Conservation (phyloP, 2,797 vertebrate genomes). For the Eidolon dupreanum region DNA sequence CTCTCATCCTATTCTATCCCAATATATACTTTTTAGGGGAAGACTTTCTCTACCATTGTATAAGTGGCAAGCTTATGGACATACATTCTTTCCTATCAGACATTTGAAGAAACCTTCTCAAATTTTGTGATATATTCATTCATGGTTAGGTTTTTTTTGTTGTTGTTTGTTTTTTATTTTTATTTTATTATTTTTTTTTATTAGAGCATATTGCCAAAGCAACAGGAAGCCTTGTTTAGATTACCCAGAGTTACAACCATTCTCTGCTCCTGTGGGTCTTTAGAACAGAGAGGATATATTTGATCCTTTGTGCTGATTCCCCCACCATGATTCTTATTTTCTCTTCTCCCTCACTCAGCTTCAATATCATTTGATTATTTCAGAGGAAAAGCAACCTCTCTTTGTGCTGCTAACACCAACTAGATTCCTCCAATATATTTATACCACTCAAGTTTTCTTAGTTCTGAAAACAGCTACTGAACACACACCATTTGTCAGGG, state of each 20-base stretch:
- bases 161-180: neutral
- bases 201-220: neutral
- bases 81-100: neutral
- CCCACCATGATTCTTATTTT: neutral
- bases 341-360: neutral
- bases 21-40: neutral
- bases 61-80: neutral
- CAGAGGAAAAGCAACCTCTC: neutral
- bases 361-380: neutral
- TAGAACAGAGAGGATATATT: neutral
- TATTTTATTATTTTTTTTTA: neutral
- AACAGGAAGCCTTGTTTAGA: neutral
- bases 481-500: neutral
- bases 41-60: neutral
- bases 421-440: neutral
- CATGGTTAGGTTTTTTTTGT: neutral
- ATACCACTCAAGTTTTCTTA: neutral
- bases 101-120: neutral
- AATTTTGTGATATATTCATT: neutral
- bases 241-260: neutral
- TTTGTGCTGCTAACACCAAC: neutral
- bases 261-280: neutral
- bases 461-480: slow-evolving; percentile 8
- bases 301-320: neutral
- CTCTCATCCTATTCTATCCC: neutral